phyloP scores from a whole-genome alignment of 2,888 invertebrate species.

The Pristionchus fissidentatus region DNA sequence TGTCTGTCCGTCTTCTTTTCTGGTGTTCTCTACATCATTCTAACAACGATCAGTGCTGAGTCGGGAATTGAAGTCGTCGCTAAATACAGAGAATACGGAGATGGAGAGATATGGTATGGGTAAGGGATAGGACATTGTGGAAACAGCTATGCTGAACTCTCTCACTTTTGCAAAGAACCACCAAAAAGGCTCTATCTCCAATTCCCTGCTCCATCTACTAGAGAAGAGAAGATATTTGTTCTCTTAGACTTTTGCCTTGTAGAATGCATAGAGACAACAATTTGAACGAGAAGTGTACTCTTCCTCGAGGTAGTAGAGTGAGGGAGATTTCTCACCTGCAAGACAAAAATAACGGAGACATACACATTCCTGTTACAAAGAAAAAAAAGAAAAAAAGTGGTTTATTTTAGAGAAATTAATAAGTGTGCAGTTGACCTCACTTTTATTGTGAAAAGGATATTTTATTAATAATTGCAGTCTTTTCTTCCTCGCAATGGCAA shows the following conservation, averaged over 20 bases:
- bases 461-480: neutral
- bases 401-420: neutral
- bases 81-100: slow-evolving; percentile 41
- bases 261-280: too few species aligned
- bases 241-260: too few species aligned
- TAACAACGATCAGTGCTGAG: neutral
- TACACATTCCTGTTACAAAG: neutral
- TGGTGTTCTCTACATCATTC: slow-evolving; percentile 22
- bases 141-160: too few species aligned
- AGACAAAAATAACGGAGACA: neutral
- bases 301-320: too few species aligned
- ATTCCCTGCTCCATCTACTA: too few species aligned
- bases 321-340: neutral
- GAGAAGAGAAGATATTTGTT: too few species aligned
- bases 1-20: slow-evolving; percentile 16
- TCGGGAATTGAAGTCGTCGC: neutral
- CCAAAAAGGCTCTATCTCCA: too few species aligned
- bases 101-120: slow-evolving; percentile 27
- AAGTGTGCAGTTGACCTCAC: too few species aligned
- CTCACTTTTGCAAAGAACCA: too few species aligned
- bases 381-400: neutral
- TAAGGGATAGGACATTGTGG: too few species aligned
- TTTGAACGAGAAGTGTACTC: too few species aligned
- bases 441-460: too few species aligned
- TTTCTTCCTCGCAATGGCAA: slow-evolving; percentile 19